phyloP scores from a whole-genome alignment of 2,888 invertebrate genomes.

The Galeopsomyia nigrocyanea region DNA sequence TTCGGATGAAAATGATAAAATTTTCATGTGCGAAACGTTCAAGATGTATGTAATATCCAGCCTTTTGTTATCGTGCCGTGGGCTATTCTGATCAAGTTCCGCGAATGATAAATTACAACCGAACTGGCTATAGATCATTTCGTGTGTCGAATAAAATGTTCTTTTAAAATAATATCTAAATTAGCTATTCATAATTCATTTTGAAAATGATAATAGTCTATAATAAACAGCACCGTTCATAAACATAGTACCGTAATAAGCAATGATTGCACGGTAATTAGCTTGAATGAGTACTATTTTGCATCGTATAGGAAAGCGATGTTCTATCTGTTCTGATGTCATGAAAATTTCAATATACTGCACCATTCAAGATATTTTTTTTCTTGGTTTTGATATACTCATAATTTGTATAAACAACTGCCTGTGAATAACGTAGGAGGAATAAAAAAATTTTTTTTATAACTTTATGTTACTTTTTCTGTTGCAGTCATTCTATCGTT shows the following conservation, averaged over 20 bases:
- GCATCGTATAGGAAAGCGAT: neutral
- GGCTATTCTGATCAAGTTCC: conserved; percentile 14
- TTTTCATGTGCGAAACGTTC: too few species aligned
- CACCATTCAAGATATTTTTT: too few species aligned
- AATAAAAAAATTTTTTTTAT: neutral
- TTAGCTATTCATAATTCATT: conserved; percentile 17
- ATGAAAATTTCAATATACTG: too few species aligned
- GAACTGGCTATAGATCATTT: conserved; percentile 21
- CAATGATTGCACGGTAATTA: neutral
- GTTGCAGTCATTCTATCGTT: conserved; percentile 65
- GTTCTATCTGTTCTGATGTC: too few species aligned
- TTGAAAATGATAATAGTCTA: too few species aligned
- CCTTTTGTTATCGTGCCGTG: conserved; percentile 12
- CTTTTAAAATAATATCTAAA: conserved; percentile 16
- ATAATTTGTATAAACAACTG: too few species aligned
- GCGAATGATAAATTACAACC: conserved; percentile 23
- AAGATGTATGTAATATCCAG: too few species aligned
- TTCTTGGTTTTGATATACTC: too few species aligned
- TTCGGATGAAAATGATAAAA: too few species aligned
- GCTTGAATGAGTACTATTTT: neutral
- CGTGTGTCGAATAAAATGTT: conserved; percentile 14
- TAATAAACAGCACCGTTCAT: too few species aligned
- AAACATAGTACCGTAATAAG: neutral
- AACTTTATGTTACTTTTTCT: conserved; percentile 33
- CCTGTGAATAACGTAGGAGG: neutral